A percentile compares a stretch with the other conserved stretches of the same genome.
phyloP scores from a whole-genome alignment of 2,797 vertebrate genomes.

The Acestrorhynchus altus region DNA sequence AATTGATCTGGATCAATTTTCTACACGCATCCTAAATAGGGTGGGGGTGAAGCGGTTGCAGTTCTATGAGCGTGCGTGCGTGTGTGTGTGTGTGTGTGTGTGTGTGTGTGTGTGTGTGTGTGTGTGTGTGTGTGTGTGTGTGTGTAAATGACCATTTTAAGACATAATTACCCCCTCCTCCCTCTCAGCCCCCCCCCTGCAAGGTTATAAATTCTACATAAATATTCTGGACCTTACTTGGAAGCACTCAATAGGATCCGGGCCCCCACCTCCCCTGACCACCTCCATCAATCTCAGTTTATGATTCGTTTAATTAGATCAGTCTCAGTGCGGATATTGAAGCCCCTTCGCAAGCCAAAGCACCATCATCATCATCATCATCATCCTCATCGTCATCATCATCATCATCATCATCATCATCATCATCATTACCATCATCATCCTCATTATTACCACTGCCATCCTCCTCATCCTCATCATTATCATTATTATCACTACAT shows the following conservation, averaged over 20 bases:
- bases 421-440: slow-evolving; percentile 11
- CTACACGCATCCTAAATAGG: not conserved
- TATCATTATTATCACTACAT: too few species aligned
- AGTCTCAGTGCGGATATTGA: slow-evolving; percentile 54
- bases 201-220: slow-evolving; percentile 23
- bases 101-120: too few species aligned
- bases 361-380: slow-evolving; percentile 33
- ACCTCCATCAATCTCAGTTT: slow-evolving; percentile 52
- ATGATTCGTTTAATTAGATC: slow-evolving; percentile 59
- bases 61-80: too few species aligned
- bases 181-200: not conserved
- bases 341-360: slow-evolving; percentile 45
- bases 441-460: not conserved
- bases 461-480: slow-evolving; percentile 6
- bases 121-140: too few species aligned
- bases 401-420: not conserved
- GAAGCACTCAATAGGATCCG: slow-evolving; percentile 36
- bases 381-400: slow-evolving; percentile 38
- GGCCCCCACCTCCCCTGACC: slow-evolving; percentile 10
- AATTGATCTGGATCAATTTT: slow-evolving; percentile 18
- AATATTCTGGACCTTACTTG: slow-evolving; percentile 40
- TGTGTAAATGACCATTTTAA: slow-evolving; percentile 16
- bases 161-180: not conserved
- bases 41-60: not conserved
- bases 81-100: not conserved